Evolutionary conservation across 2,797 vertebrate species (phyloP), one percentile per base, ranked within the genome.

Genomic region (Danio choprae): DNA sequence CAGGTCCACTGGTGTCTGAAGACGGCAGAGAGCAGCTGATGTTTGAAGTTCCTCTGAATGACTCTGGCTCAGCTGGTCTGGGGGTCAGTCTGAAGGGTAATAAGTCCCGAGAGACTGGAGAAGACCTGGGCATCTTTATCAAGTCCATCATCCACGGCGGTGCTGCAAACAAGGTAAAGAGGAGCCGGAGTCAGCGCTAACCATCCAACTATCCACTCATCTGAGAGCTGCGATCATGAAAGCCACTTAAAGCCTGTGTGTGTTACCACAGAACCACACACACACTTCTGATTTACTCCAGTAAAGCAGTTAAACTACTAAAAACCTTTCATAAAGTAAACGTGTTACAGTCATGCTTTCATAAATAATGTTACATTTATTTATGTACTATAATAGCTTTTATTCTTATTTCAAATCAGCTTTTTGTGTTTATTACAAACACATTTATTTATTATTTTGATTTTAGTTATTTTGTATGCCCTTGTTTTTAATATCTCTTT

Each of bases 31-130:
- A 95, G 77, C 93, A 94, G 59, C 91, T 96, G 88, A 95, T 93
- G 64, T 94, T 95, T 64, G 94, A 96, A 90, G 94, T 96, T 80
- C 94, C 95, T 50, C 87, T 96, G 79, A 96, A 94, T 63, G 94
- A 95, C 74, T 94, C 94, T 0, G 95, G 95, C 56, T 95, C 94
- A 40, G 95, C 95, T 74, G 95, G 95, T 65, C 91, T 95, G 18
- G 95, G 95, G 4, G 91, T 95, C 86, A 96, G 95, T 87, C 92
- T 96, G 80, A 96, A 96, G 90, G 94, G 95, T 76, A 96, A 95
- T 88, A 96, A 95, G 83, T 94, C 94, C 76, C 90, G 92, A 56
- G 94, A 95, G 86, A 95, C 92, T 0, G 92, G 92, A 62, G 91
- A 91, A 10, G 95, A 96, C 87, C 89, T 96, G 85, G 95, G 95